Percentiles rank a stretch among this genome's conserved stretches.
phyloP scores from a whole-genome alignment of 2,797 vertebrate species.

The Spheniscus humboldti region DNA sequence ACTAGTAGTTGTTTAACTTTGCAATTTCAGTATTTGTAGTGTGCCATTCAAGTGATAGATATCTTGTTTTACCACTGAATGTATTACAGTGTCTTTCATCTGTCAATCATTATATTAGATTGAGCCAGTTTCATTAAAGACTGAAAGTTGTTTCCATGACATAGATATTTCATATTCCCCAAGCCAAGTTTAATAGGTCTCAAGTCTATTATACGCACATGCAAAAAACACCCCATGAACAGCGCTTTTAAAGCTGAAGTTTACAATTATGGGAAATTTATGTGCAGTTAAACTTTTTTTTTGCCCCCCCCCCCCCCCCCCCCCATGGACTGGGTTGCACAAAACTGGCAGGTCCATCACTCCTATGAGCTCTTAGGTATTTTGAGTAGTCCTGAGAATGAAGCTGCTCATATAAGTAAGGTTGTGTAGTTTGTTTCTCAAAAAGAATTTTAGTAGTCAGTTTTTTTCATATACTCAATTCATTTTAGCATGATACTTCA shows the following conservation, averaged over 20 bases:
- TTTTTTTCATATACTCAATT: neutral
- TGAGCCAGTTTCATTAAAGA: neutral
- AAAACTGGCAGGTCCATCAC: neutral
- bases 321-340: neutral
- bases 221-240: neutral
- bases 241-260: neutral
- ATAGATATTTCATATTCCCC: neutral
- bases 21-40: neutral
- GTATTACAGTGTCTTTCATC: neutral
- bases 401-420: neutral
- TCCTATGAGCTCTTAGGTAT: neutral
- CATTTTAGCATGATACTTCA: neutral
- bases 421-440: neutral
- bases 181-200: neutral
- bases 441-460: neutral
- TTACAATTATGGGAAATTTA: neutral
- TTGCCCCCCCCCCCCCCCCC: too few relatives aligned
- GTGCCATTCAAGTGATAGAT: neutral
- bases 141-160: neutral
- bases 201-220: neutral
- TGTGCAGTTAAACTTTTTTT: neutral
- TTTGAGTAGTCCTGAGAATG: neutral
- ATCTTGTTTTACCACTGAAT: neutral
- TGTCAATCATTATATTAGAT: neutral
- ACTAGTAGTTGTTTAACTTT: neutral